Percentiles rank a stretch among this genome's conserved stretches.
phyloP scores from a whole-genome alignment of 2,888 invertebrate species.

The Zele albiditarsus region DNA sequence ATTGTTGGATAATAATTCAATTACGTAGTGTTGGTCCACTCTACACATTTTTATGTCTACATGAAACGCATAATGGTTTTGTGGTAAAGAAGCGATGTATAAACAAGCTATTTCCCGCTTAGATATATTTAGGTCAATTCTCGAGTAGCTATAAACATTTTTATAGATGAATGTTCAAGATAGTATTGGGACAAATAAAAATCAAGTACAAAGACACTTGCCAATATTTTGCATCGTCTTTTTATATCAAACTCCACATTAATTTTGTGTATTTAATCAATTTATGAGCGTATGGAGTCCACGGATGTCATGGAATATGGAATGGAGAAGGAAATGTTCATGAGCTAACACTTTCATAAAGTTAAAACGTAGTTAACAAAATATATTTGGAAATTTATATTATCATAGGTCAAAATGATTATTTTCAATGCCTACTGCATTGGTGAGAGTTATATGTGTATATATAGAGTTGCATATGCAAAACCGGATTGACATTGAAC shows the following conservation, averaged over 20 bases:
- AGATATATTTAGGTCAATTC: background rate
- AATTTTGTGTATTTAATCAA: background rate
- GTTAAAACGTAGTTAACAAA: background rate
- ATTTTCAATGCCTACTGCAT: background rate
- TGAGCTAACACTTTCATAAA: background rate
- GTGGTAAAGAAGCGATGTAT: background rate
- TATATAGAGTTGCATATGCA: background rate
- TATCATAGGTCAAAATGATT: background rate
- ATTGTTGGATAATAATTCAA: too few species aligned
- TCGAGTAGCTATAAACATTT: background rate
- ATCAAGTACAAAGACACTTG: background rate
- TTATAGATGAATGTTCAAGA: background rate
- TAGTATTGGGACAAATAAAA: background rate
- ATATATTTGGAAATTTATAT: background rate
- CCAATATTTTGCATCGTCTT: background rate
- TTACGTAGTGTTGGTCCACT: too few species aligned
- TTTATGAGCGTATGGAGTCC: background rate
- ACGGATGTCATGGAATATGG: background rate
- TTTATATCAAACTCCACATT: background rate
- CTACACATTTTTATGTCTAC: background rate
- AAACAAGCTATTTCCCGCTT: constrained; percentile 7
- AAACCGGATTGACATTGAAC: too few species aligned
- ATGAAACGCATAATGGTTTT: background rate
- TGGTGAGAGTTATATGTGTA: too few species aligned
- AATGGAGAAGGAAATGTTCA: background rate